phyloP scores from a whole-genome alignment of 2,888 invertebrate genomes.

The Tolmerus cingulatus region DNA sequence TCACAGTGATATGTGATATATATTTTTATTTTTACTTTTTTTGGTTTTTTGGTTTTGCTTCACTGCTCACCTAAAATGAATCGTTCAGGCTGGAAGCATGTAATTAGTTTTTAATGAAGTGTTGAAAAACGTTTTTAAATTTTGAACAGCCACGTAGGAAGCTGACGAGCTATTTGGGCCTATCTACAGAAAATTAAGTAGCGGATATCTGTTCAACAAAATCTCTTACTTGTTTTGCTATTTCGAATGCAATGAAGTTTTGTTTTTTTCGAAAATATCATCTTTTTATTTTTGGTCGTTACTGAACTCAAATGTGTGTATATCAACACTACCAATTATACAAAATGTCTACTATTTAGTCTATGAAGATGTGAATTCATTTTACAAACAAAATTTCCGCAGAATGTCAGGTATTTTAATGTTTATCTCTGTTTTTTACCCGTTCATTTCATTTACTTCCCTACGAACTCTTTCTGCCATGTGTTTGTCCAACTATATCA shows the following conservation, averaged over 20 bases:
- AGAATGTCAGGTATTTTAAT: too few relatives aligned
- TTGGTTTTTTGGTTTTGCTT: not conserved
- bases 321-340: too few relatives aligned
- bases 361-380: too few relatives aligned
- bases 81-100: not conserved
- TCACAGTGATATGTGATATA: not conserved
- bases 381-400: too few relatives aligned
- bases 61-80: not conserved
- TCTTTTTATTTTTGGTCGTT: too few relatives aligned
- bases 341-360: too few relatives aligned
- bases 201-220: not conserved
- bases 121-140: not conserved
- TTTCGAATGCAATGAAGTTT: not conserved
- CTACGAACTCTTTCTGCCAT: too few relatives aligned
- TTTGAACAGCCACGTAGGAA: not conserved
- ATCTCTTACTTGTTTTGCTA: not conserved
- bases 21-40: too few relatives aligned
- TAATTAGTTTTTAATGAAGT: conserved; percentile 21
- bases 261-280: not conserved
- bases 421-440: too few relatives aligned
- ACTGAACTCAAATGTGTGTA: too few relatives aligned
- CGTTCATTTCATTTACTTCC: too few relatives aligned
- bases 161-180: not conserved
- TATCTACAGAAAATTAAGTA: not conserved
- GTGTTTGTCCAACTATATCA: too few relatives aligned